Base-by-base conservation (phyloP, 2,888 invertebrate species). In the Kuschelorhynchus macadamiae region DNA sequence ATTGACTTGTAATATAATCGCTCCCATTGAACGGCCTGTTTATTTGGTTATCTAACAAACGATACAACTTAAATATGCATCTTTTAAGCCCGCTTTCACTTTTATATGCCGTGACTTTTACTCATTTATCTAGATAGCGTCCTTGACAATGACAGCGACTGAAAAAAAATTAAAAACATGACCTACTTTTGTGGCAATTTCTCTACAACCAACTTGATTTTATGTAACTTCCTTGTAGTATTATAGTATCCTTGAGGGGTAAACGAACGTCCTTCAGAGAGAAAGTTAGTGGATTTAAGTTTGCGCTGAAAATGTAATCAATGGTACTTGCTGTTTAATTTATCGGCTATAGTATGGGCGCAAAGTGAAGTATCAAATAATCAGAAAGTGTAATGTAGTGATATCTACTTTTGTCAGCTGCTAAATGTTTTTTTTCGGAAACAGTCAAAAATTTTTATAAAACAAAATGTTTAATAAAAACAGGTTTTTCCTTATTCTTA, bases 211-310 rank as follows among this genome's bases (percentile, higher is more conserved):
- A 5, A 25, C 25, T 5, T 25, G 7, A 5, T 25, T 33, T 55
- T 39, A 20, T 17, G 55, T 55, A 63, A 16, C 42, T 30, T 57
- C 46, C 49, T 68, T 25, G 7, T 25, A 5, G n/a, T n/a, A n/a
- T n/a, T n/a, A n/a, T n/a, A n/a, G n/a, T 25, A 25, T 66, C 73
- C 71, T 74, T 70, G 68, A 25, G 32, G 63, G 53, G 62, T 21
- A 63, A 64, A 70, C 41, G 60, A 67, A 70, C 71, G 75, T 72
- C 75, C 75, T 74, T 75, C 70, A 44, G 42, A 52, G 70, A 69
- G 75, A 75, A 75, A 75, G 46, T 52, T 18, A 2, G 46, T 11
- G 8, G 7, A 21, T 42, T 53, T 9, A 42, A 44, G 41, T n/a
- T 18, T 61, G 60, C 56, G 56, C 57, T 60, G 61, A 18, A 55